Evolutionary conservation across 2,113 vertebrate genomes (phyloP), one percentile per base, ranked within the genome.

Genomic region (Triplophysa siluroides): DNA sequence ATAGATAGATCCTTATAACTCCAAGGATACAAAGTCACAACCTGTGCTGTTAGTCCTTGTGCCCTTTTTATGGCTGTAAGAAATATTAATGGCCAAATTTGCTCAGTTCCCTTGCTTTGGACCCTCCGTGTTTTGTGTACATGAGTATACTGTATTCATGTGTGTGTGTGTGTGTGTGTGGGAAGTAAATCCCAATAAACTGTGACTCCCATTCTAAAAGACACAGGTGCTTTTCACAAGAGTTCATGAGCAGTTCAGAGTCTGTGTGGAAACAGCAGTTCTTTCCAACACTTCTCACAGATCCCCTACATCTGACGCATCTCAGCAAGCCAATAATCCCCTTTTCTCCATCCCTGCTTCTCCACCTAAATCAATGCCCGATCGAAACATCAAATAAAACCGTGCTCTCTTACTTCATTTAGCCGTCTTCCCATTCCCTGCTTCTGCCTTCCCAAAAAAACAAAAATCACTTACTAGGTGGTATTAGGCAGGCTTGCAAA

Each of bases 311-410:
- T 98, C 97, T 98, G 95, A 97, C 95, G 88, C 95, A 95, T 98
- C 95, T 95, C 94, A 92, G 95, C 92, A 97, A 98, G 97, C 96
- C 97, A 96, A 97, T 99, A 99, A 99, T 97, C 97, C 96, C 91
- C 93, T 95, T 97, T 96, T 98, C 95, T 96, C 95, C 95, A 97
- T 94, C 94, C 92, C 91, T 91, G 96, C 94, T 94, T 96, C 64
- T 97, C 95, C 94, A 93, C 87, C 83, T 91, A 96, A 96, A 98
- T 98, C 98, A 97, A 97, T 98, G 95, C 95, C 92, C 92, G 95
- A 97, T 96, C 96, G 95, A 96, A 97, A 96, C 96, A 97, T 97
- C 96, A 96, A 97, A 97, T 96, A 95, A 94, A 96, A 94, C 90
- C 92, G 91, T 92, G 93, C 87, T 93, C 94, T 95, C 92, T 93